phyloP scores from a whole-genome alignment of 1,140 invertebrate genomes.

The Oncopeltus fasciatus region DNA sequence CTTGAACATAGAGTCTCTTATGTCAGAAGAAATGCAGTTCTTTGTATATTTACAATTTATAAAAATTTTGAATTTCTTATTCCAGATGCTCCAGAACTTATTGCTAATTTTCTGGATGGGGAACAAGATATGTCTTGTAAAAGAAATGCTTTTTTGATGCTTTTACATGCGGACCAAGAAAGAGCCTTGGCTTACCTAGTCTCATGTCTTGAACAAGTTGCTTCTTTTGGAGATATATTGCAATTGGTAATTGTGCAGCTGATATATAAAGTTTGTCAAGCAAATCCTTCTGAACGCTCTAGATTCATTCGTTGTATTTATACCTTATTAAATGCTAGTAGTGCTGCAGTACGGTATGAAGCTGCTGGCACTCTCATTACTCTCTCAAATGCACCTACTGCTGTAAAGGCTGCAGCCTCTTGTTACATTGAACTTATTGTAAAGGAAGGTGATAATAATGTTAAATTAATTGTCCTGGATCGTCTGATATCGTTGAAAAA shows the following conservation, averaged over 20 bases:
- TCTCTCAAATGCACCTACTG: constrained; percentile 86
- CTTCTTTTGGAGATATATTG: constrained; percentile 91
- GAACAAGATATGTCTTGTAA: constrained; percentile 99
- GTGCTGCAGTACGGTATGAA: constrained; percentile 93
- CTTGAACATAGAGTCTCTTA: constrained; percentile 96
- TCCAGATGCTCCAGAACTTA: constrained; percentile 93
- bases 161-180: constrained; percentile 92
- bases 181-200: constrained; percentile 82
- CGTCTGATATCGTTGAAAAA: constrained; percentile 79
- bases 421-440: constrained; percentile 97
- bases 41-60: constrained; percentile 56
- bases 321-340: constrained; percentile 87
- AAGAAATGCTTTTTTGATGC: constrained; percentile 97
- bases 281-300: constrained; percentile 88
- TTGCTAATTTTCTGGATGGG: constrained; percentile 84
- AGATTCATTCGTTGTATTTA: constrained; percentile 97
- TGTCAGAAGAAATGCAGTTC: constrained; percentile 90
- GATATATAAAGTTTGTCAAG: constrained; percentile 97
- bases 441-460: constrained; percentile 99
- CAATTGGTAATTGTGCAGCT: constrained; percentile 98
- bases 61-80: constrained; percentile 97
- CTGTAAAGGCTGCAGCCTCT: constrained; percentile 89
- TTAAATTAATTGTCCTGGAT: constrained; percentile 95
- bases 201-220: constrained; percentile 86
- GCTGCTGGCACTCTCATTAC: constrained; percentile 98